Conservation (phyloP, 2,888 invertebrate genomes). For the Rhagophthalmus giganteus region DNA sequence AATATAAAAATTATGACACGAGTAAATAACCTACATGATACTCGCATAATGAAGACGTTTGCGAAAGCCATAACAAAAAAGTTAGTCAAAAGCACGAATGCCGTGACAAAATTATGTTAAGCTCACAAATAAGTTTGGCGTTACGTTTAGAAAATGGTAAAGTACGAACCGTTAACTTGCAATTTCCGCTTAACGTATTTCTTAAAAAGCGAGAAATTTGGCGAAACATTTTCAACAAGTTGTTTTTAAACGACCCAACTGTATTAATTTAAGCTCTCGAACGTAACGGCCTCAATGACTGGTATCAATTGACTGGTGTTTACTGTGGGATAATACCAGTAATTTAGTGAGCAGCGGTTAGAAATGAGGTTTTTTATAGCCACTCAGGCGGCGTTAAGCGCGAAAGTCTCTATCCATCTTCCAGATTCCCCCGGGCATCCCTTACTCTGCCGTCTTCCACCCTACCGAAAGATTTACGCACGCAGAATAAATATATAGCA, state of each 20-base stretch:
- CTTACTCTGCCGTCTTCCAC: conserved; percentile 29
- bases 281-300: conserved; percentile 27
- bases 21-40: too few relatives aligned
- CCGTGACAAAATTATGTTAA: too few relatives aligned
- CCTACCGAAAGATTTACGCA: conserved; percentile 42
- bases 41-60: too few relatives aligned
- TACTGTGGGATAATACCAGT: conserved; percentile 49
- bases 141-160: too few relatives aligned
- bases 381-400: conserved; percentile 42
- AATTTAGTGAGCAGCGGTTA: conserved; percentile 46
- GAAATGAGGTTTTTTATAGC: conserved; percentile 46
- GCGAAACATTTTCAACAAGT: conserved; percentile 23
- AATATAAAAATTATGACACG: too few relatives aligned
- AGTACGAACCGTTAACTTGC: too few relatives aligned
- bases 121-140: too few relatives aligned
- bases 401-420: conserved; percentile 44
- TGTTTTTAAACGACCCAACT: conserved; percentile 21
- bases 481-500: conserved; percentile 42
- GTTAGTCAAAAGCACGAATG: too few relatives aligned
- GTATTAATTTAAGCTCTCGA: conserved; percentile 26
- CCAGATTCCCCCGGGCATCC: conserved; percentile 37
- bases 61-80: too few relatives aligned
- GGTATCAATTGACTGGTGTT: conserved; percentile 53
- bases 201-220: conserved; percentile 6
- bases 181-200: too few relatives aligned